Evolutionary conservation across 2,797 vertebrate species (phyloP).

Genomic region (Myotis pilosus): DNA sequence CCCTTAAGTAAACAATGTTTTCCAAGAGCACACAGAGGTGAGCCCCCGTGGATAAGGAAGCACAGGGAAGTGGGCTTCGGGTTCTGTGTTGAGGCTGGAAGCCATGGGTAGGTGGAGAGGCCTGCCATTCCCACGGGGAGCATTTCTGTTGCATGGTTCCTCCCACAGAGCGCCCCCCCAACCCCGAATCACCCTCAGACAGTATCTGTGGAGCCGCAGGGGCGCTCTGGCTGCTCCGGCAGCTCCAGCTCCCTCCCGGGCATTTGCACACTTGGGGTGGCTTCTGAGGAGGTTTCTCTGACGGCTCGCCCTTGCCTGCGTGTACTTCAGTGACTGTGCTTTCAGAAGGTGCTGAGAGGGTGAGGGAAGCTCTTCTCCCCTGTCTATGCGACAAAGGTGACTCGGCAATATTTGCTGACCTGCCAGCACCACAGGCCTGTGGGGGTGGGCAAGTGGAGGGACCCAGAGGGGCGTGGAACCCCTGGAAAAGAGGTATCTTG

Average conservation of each 20-base stretch:
- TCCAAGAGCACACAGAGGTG: not conserved
- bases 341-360: not conserved
- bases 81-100: not conserved
- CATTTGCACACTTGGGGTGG: not conserved
- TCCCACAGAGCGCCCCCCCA: not conserved
- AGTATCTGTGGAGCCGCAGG: not conserved
- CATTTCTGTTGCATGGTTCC: not conserved
- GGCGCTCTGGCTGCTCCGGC: not conserved
- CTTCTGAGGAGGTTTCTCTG: not conserved
- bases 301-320: not conserved
- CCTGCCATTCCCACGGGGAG: not conserved
- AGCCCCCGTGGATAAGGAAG: not conserved
- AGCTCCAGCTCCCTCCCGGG: constrained; percentile 29
- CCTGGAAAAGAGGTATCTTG: not conserved
- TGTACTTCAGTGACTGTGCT: not conserved
- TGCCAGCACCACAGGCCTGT: not conserved
- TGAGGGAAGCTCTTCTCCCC: not conserved
- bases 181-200: not conserved
- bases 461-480: not conserved
- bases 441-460: not conserved
- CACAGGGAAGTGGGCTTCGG: not conserved
- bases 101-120: not conserved
- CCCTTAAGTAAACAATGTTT: not conserved
- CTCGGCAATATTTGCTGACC: not conserved
- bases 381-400: not conserved